A percentile compares a stretch with the other conserved stretches of the same genome.
Evolutionary conservation across 2,797 vertebrate genomes (phyloP).

Genomic region (Protosalanx chinensis): DNA sequence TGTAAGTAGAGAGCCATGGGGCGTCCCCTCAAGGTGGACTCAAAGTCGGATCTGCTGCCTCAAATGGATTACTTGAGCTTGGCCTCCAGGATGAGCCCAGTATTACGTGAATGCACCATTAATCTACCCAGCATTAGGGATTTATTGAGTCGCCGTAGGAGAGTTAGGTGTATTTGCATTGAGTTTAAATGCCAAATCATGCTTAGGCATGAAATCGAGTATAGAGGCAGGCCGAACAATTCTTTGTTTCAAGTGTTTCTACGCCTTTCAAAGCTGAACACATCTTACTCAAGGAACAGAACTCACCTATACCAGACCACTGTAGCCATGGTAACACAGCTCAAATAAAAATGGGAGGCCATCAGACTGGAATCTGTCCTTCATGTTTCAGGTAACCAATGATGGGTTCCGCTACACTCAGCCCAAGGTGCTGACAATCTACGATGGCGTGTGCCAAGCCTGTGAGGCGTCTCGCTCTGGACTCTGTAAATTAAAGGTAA

Average conservation of each 20-base stretch:
- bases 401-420: conserved; percentile 76
- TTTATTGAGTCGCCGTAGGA: conserved; percentile 13
- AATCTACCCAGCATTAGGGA: conserved; percentile 33
- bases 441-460: conserved; percentile 76
- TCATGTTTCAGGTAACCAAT: conserved; percentile 72
- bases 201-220: background rate
- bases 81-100: conserved; percentile 10
- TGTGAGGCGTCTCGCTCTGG: conserved; percentile 68
- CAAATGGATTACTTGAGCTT: conserved; percentile 26
- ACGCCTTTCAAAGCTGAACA: background rate
- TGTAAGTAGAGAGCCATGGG: conserved; percentile 6
- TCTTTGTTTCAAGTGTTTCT: background rate
- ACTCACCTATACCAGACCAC: background rate
- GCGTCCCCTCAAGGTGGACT: conserved; percentile 16
- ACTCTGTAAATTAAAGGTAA: conserved; percentile 87
- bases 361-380: conserved; percentile 5
- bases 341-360: background rate
- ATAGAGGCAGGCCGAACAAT: background rate
- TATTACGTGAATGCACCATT: conserved; percentile 21
- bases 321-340: background rate
- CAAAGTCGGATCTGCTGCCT: conserved; percentile 25
- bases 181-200: background rate
- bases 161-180: conserved; percentile 1
- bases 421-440: conserved; percentile 74
- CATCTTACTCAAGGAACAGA: background rate